Percentiles rank a stretch among this genome's conserved stretches.
Conservation (phyloP, 2,888 invertebrate genomes). For the Folsomia candida region DNA sequence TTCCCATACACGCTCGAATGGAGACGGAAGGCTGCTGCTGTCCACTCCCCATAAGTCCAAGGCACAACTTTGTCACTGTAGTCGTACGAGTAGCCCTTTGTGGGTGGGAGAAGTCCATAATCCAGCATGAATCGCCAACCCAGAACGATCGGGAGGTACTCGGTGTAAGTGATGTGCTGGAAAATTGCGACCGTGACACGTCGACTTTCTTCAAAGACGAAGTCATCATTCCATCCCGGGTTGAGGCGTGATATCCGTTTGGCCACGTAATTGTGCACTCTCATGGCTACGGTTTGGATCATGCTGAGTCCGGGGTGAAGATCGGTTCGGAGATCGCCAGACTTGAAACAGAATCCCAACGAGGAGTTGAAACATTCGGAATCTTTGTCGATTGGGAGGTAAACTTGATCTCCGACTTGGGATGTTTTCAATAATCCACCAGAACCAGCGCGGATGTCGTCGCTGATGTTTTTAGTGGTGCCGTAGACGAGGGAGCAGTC, state of each 20-base stretch:
- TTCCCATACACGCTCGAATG: constrained; percentile 48
- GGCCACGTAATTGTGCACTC: constrained; percentile 46
- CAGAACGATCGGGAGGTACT: constrained; percentile 45
- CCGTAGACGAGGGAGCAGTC: constrained; percentile 47
- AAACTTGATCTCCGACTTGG: constrained; percentile 43
- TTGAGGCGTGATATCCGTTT: constrained; percentile 37
- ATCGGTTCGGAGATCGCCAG: constrained; percentile 46
- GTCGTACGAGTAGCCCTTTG: constrained; percentile 52
- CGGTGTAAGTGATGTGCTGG: constrained; percentile 46
- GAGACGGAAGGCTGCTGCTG: constrained; percentile 52
- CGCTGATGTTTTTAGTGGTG: constrained; percentile 31
- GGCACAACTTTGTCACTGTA: constrained; percentile 52
- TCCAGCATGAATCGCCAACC: constrained; percentile 49
- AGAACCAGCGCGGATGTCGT: constrained; percentile 30
- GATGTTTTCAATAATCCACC: constrained; percentile 43
- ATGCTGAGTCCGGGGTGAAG: constrained; percentile 45
- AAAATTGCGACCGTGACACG: constrained; percentile 42
- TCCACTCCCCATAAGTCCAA: constrained; percentile 52
- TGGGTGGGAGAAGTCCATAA: constrained; percentile 48
- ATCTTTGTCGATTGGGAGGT: constrained; percentile 40
- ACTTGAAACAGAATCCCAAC: constrained; percentile 41
- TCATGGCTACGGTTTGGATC: constrained; percentile 34
- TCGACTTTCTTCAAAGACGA: constrained; percentile 45
- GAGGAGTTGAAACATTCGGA: constrained; percentile 47
- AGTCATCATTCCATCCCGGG: constrained; percentile 47